A percentile compares a stretch with the other conserved stretches of the same genome.
phyloP scores from a whole-genome alignment of 2,113 vertebrate genomes.

The Bujurquina vittata region DNA sequence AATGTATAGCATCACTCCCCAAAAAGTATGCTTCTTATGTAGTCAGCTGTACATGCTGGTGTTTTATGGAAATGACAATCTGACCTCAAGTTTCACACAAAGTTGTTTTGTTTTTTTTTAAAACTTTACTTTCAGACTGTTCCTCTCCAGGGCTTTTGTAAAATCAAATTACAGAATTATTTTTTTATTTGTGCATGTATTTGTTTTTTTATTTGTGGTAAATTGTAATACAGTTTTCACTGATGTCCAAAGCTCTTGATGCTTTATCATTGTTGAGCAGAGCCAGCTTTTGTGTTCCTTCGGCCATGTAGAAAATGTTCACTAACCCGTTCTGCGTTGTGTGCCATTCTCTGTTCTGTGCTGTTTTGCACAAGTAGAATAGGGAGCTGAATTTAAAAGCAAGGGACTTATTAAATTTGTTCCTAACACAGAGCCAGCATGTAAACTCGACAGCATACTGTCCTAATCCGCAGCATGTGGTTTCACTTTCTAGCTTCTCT shows the following conservation, averaged over 20 bases:
- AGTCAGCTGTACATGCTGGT: neutral
- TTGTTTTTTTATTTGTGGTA: neutral
- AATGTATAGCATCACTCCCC: neutral
- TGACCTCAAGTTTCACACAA: neutral
- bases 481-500: neutral
- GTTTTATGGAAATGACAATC: neutral
- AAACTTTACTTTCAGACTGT: neutral
- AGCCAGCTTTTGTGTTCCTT: constrained; percentile 60
- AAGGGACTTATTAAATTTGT: neutral
- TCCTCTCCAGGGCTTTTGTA: neutral
- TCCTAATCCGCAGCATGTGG: neutral
- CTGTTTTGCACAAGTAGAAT: neutral
- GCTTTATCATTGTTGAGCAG: constrained; percentile 54
- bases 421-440: neutral
- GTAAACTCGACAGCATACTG: neutral
- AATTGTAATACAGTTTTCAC: constrained; percentile 32
- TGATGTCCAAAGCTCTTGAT: constrained; percentile 28
- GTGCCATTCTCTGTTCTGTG: neutral
- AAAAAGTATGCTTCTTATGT: constrained; percentile 1
- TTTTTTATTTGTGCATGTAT: neutral
- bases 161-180: neutral
- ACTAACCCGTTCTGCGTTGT: constrained; percentile 37
- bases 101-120: neutral
- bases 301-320: constrained; percentile 63
- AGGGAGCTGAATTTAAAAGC: neutral